Evolutionary conservation across 2,797 vertebrate genomes (phyloP).

Genomic region (Onychomys torridus): DNA sequence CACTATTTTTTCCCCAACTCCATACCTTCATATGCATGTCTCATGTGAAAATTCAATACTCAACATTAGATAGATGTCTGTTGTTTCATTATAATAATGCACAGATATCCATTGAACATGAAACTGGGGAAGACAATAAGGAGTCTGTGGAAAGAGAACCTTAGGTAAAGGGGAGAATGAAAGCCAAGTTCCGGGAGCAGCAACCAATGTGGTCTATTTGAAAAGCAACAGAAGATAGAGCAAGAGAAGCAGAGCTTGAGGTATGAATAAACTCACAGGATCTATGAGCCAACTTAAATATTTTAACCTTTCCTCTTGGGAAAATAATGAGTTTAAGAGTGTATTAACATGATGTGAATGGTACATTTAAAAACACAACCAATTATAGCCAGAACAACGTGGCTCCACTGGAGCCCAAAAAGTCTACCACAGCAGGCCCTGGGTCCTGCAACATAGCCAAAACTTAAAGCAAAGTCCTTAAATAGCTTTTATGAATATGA

Average conservation of each 20-base stretch:
- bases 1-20: not conserved
- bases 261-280: not conserved
- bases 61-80: not conserved
- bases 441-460: not conserved
- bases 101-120: not conserved
- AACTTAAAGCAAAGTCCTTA: not conserved
- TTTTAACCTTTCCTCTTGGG: constrained; percentile 14
- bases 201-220: not conserved
- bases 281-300: not conserved
- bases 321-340: not conserved
- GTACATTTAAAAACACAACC: not conserved
- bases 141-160: not conserved
- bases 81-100: not conserved
- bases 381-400: not conserved
- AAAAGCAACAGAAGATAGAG: not conserved
- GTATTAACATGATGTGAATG: not conserved
- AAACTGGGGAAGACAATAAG: not conserved
- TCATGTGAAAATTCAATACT: not conserved
- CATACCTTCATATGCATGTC: not conserved
- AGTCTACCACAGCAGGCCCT: not conserved
- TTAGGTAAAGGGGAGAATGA: not conserved
- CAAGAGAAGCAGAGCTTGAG: not conserved
- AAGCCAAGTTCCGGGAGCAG: not conserved
- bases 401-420: not conserved
- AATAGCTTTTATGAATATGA: not conserved